These are phyloP conservation scores for Drosophila subquinaria DNA, from an alignment of 2,888 invertebrate species.

Conservation along the genomic window DNA sequence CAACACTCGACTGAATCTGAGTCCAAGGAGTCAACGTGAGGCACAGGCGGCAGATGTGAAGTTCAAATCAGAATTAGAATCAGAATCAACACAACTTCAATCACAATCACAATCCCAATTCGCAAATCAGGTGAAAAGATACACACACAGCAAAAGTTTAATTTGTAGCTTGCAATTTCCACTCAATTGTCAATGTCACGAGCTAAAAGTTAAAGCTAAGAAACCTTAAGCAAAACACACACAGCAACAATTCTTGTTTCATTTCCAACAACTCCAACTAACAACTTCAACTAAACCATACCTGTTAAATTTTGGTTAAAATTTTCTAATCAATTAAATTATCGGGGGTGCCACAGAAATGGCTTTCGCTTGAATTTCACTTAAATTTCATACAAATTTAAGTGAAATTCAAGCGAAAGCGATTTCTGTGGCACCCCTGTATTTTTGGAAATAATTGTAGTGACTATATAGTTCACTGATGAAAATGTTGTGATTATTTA, in stretches of 20 bases:
- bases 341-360: too few relatives aligned
- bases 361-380: too few relatives aligned
- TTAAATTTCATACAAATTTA: too few relatives aligned
- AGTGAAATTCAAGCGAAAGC: too few relatives aligned
- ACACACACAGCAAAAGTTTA: constrained; percentile 56
- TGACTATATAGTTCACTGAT: too few relatives aligned
- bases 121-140: constrained; percentile 9
- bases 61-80: constrained; percentile 65
- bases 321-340: too few relatives aligned
- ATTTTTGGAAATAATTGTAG: too few relatives aligned
- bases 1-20: constrained; percentile 37
- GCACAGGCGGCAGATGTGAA: constrained; percentile 48
- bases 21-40: constrained; percentile 41
- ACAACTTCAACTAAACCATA: not conserved
- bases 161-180: constrained; percentile 12
- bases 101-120: constrained; percentile 53
- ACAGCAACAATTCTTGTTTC: not conserved
- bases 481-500: too few relatives aligned
- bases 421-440: too few relatives aligned
- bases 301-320: too few relatives aligned
- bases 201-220: constrained; percentile 17
- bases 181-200: constrained; percentile 30
- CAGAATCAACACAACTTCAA: constrained; percentile 18
- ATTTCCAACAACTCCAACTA: not conserved
- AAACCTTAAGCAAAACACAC: not conserved